Conservation (phyloP, 2,113 vertebrate genomes). For the Centrocercus urophasianus region DNA sequence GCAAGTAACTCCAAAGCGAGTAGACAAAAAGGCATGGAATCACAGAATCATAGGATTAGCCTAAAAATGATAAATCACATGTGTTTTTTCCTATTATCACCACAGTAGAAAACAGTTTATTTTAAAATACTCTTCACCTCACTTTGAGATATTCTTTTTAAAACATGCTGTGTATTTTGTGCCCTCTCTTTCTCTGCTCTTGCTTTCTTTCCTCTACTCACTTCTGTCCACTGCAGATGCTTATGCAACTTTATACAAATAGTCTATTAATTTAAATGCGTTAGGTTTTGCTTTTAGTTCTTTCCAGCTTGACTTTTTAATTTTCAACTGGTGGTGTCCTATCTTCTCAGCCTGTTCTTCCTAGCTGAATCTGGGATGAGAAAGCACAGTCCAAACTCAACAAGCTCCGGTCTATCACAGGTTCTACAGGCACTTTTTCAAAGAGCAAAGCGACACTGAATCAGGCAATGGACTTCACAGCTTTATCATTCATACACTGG, state of each 20-base stretch:
- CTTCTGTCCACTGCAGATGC: background rate
- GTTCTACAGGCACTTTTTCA: background rate
- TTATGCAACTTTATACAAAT: background rate
- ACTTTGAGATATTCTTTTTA: background rate
- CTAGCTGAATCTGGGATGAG: background rate
- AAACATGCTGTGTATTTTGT: background rate
- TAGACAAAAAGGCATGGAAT: background rate
- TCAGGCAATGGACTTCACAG: background rate
- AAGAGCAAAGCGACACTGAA: background rate
- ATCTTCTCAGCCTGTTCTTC: background rate
- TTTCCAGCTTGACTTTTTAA: background rate
- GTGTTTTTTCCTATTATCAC: background rate
- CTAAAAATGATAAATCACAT: background rate
- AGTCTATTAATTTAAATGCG: background rate
- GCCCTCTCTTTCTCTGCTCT: background rate
- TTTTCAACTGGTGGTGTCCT: background rate
- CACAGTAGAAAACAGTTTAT: background rate
- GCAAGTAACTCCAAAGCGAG: background rate
- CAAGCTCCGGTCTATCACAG: background rate
- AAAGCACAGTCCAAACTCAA: background rate
- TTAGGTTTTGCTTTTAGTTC: background rate
- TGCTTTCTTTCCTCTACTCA: background rate
- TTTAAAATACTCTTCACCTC: background rate
- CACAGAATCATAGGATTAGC: background rate
- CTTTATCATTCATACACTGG: conserved; percentile 36